phyloP scores from a whole-genome alignment of 2,888 invertebrate genomes.

The Bhutanitis thaidina region DNA sequence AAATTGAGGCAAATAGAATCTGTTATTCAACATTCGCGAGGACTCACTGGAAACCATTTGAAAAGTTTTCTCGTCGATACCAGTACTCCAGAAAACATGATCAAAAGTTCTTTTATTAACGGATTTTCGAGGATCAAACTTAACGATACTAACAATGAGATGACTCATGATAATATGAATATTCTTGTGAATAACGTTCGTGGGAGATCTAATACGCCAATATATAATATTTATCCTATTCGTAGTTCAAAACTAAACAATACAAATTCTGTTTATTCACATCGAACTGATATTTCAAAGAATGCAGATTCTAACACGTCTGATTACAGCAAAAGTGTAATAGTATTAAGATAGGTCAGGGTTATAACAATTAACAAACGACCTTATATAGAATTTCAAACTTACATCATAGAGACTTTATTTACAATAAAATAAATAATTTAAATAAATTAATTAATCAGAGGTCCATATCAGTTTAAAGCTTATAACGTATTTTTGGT shows the following conservation, averaged over 20 bases:
- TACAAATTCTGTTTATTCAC: not conserved
- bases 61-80: constrained; percentile 24
- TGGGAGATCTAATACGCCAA: not conserved
- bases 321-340: constrained; percentile 18
- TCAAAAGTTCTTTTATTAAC: constrained; percentile 1
- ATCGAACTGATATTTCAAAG: not conserved
- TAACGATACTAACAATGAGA: constrained; percentile 1
- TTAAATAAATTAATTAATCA: constrained; percentile 71
- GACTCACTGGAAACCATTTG: constrained; percentile 25
- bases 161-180: not conserved
- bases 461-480: constrained; percentile 62
- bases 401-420: constrained; percentile 63
- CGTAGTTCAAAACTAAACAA: not conserved
- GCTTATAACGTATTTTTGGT: constrained; percentile 33
- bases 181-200: constrained; percentile 5
- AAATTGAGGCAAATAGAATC: constrained; percentile 40
- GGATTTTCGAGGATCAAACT: constrained; percentile 9
- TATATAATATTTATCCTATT: not conserved
- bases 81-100: constrained; percentile 28
- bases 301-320: not conserved
- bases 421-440: constrained; percentile 73
- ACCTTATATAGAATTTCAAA: constrained; percentile 46
- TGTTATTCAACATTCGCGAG: constrained; percentile 16
- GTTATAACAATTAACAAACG: constrained; percentile 31
- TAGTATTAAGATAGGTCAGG: constrained; percentile 26